phyloP scores from a whole-genome alignment of 2,113 vertebrate species.

The Tenebrosternarchus preto region DNA sequence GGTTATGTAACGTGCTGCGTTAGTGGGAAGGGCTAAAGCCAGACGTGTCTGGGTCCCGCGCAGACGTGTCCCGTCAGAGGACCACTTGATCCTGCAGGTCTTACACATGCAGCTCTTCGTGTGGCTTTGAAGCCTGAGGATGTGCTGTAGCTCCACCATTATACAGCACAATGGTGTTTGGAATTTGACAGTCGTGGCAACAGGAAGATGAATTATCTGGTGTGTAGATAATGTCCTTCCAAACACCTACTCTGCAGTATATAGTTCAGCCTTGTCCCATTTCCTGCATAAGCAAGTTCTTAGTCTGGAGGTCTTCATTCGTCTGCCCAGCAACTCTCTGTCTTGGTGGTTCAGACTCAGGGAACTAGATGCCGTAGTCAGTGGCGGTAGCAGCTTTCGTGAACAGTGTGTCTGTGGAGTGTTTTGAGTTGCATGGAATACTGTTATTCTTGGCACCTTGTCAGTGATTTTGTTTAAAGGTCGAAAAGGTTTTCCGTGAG shows the following conservation, averaged over 20 bases:
- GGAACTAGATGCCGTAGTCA: no score
- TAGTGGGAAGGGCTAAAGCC: no score
- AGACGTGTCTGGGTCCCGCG: no score
- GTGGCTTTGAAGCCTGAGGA: neutral
- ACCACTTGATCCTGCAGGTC: no score
- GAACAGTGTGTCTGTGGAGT: no score
- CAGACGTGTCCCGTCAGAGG: no score
- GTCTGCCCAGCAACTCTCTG: no score
- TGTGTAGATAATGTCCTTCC: constrained; percentile 57
- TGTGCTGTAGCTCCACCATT: constrained; percentile 30
- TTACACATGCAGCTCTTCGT: constrained; percentile 2
- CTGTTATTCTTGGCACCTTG: neutral
- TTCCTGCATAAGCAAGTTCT: neutral
- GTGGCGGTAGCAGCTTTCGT: no score
- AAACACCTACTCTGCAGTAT: constrained; percentile 23
- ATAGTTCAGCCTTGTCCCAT: constrained; percentile 41
- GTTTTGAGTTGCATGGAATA: neutral
- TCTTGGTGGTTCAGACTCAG: no score
- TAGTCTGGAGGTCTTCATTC: neutral
- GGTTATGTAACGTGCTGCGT: no score
- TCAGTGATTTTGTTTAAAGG: neutral
- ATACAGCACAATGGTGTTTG: constrained; percentile 56
- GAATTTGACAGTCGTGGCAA: constrained; percentile 63
- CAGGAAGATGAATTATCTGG: constrained; percentile 67
- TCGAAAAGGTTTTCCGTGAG: neutral